These are phyloP conservation scores for Drosophila sproati DNA, from an alignment of 1,140 invertebrate genomes.

Conservation along the genomic window DNA sequence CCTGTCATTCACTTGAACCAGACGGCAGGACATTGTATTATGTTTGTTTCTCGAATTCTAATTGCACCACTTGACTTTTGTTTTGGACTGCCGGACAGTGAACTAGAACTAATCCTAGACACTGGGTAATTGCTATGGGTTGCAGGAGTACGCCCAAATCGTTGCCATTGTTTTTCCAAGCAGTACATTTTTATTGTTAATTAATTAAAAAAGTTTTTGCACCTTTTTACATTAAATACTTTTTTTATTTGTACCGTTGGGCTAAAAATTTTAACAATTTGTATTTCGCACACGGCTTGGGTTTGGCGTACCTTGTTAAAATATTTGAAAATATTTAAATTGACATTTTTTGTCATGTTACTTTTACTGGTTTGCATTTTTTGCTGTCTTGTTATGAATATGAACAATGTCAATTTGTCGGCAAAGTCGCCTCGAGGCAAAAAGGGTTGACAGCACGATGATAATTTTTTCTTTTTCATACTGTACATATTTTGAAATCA, in stretches of 20 bases:
- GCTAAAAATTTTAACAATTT: constrained; percentile 71
- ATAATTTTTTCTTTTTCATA: constrained; percentile 2
- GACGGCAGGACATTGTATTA: constrained; percentile 22
- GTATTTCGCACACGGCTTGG: constrained; percentile 69
- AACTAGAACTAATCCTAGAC: constrained; percentile 7
- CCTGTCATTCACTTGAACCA: constrained; percentile 43
- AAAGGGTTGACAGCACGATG: constrained; percentile 23
- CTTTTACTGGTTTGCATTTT: constrained; percentile 18
- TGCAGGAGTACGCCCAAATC: background rate
- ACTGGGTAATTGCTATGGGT: background rate
- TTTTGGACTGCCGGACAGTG: constrained; percentile 2
- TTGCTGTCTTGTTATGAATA: constrained; percentile 55
- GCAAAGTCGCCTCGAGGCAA: constrained; percentile 48
- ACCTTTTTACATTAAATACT: constrained; percentile 47
- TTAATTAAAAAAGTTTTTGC: constrained; percentile 80
- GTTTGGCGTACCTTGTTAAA: constrained; percentile 68
- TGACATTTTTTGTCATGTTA: constrained; percentile 70
- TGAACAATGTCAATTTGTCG: constrained; percentile 74
- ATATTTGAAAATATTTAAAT: constrained; percentile 84
- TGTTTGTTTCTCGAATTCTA: constrained; percentile 9
- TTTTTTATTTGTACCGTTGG: constrained; percentile 18
- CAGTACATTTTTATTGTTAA: constrained; percentile 41
- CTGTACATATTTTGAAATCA: constrained; percentile 7
- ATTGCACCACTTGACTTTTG: constrained; percentile 18
- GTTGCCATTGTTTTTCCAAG: background rate